phyloP scores from a whole-genome alignment of 2,888 invertebrate genomes.

The Trypoxylon attenuatum region DNA sequence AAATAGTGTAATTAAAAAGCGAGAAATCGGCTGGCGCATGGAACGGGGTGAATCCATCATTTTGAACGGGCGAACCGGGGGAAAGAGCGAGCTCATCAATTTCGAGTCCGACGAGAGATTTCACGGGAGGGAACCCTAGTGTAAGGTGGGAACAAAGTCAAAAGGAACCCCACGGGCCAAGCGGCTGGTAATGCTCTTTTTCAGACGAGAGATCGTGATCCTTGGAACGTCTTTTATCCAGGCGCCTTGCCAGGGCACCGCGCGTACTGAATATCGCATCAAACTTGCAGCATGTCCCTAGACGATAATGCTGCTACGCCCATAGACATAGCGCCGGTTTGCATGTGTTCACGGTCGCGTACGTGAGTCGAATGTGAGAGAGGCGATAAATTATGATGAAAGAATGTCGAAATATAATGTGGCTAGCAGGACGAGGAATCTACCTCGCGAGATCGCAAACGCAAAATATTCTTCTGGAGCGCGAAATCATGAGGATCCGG shows the following conservation, averaged over 20 bases:
- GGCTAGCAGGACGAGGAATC: too few relatives aligned
- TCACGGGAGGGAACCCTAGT: too few relatives aligned
- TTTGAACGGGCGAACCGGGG: too few relatives aligned
- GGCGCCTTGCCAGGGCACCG: neutral
- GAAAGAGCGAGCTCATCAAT: neutral
- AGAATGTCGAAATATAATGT: conserved; percentile 18
- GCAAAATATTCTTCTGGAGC: too few relatives aligned
- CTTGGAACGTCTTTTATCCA: neutral
- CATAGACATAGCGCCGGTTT: conserved; percentile 21
- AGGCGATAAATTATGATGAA: conserved; percentile 15
- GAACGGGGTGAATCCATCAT: neutral
- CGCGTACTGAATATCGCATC: conserved; percentile 43
- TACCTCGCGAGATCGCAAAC: too few relatives aligned
- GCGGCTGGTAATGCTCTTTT: neutral
- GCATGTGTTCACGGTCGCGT: neutral
- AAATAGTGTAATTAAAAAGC: neutral
- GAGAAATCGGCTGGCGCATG: neutral
- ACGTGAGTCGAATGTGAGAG: neutral
- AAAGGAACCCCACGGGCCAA: neutral
- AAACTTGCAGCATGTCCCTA: conserved; percentile 54
- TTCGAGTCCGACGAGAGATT: too few relatives aligned
- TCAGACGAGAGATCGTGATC: neutral
- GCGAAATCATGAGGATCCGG: conserved; percentile 15
- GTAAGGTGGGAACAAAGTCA: too few relatives aligned
- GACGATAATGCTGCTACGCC: conserved; percentile 48